A percentile compares a stretch with the other conserved stretches of the same genome.
phyloP scores from a whole-genome alignment of 2,888 invertebrate genomes.

The Monoplex corrugatus region DNA sequence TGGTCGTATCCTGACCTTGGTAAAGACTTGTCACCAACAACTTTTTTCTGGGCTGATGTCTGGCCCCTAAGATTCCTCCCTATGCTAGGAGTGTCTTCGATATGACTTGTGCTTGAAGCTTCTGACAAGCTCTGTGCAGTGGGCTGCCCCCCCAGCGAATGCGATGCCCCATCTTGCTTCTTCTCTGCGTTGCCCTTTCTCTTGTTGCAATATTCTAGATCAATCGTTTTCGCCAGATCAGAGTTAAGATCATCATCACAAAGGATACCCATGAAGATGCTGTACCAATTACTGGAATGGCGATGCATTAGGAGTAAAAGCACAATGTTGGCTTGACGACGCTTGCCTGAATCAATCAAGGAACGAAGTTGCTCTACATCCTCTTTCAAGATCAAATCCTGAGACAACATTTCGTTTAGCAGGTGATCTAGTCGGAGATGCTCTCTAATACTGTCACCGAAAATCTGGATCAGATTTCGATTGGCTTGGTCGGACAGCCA shows the following conservation, averaged over 20 bases:
- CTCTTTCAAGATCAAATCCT: not conserved
- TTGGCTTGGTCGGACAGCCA: not conserved
- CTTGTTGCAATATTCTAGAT: constrained; percentile 9
- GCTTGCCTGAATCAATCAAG: not conserved
- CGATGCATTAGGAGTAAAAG: constrained; percentile 20
- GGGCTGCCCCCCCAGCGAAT: too few species aligned
- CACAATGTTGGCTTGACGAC: not conserved
- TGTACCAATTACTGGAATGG: not conserved
- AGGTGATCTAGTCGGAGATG: not conserved
- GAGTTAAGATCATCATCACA: not conserved
- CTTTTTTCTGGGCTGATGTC: not conserved
- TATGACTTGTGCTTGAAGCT: too few species aligned
- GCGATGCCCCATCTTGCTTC: not conserved
- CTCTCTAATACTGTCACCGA: not conserved
- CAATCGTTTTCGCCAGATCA: not conserved
- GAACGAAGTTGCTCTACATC: not conserved
- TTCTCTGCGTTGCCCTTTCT: not conserved
- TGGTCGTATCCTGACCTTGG: not conserved
- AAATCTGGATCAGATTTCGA: not conserved
- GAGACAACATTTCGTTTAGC: not conserved
- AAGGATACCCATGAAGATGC: not conserved
- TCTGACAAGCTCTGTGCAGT: too few species aligned
- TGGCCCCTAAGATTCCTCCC: not conserved
- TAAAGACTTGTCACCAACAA: not conserved
- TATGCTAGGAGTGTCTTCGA: too few species aligned